phyloP scores from a whole-genome alignment of 2,797 vertebrate genomes.

The Liparis tanakae region DNA sequence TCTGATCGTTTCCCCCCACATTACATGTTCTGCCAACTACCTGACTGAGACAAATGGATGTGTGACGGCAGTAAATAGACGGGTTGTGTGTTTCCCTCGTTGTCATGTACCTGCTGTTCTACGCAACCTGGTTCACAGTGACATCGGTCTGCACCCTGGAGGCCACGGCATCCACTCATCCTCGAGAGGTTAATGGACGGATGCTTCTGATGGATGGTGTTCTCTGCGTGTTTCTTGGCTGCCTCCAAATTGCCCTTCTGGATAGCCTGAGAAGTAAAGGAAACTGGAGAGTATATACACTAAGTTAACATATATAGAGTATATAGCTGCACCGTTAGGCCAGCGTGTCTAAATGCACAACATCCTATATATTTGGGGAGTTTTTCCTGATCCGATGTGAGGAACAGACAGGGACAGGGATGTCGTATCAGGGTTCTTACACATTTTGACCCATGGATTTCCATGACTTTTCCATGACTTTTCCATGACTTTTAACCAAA shows the following conservation, averaged over 20 bases:
- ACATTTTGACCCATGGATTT: no score
- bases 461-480: no score
- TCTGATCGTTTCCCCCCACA: no score
- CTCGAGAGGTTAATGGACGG: constrained; percentile 91
- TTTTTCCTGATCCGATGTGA: no score
- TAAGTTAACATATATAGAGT: neutral
- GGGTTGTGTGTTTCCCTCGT: neutral
- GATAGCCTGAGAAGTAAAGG: constrained; percentile 83
- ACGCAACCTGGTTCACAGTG: constrained; percentile 85
- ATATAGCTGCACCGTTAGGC: neutral
- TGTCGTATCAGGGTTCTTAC: no score
- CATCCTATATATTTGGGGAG: no score
- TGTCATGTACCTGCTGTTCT: neutral
- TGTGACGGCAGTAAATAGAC: neutral
- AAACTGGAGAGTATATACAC: neutral
- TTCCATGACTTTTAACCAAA: no score
- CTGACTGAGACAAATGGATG: neutral
- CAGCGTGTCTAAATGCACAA: neutral
- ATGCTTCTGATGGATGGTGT: constrained; percentile 83
- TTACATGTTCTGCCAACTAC: no score
- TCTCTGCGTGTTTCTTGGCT: constrained; percentile 91
- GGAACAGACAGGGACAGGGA: no score
- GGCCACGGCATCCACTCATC: constrained; percentile 93
- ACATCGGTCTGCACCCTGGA: constrained; percentile 93
- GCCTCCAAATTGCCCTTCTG: constrained; percentile 95